Evolutionary conservation across 2,797 vertebrate species (phyloP).

Genomic region (Oreortyx pictus): DNA sequence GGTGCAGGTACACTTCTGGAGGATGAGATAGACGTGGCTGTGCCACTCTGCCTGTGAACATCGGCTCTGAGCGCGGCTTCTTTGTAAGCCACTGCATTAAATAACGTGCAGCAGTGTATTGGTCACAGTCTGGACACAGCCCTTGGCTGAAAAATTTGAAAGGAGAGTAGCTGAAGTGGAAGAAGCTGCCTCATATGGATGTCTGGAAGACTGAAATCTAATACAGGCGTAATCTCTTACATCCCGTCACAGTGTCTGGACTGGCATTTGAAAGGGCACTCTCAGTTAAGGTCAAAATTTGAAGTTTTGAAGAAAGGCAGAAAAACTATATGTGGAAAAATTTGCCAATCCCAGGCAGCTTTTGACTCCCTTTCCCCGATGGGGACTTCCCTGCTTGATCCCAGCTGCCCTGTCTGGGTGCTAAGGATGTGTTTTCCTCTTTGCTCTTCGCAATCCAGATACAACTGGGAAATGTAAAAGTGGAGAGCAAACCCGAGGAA

Average conservation of each 20-base stretch:
- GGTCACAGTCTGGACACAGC: slow-evolving; percentile 46
- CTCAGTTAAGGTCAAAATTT: not conserved
- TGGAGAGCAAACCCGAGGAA: not conserved
- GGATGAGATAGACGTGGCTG: not conserved
- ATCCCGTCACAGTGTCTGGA: not conserved
- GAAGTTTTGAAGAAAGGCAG: not conserved
- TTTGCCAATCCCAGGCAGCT: not conserved
- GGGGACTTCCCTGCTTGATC: not conserved
- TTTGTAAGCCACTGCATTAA: not conserved
- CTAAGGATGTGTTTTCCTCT: not conserved
- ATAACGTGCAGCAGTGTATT: not conserved
- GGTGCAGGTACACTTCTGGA: not conserved
- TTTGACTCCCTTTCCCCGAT: not conserved
- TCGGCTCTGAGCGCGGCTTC: not conserved
- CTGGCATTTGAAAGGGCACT: not conserved
- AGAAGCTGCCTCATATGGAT: not conserved
- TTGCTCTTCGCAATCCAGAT: not conserved
- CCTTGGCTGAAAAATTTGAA: not conserved
- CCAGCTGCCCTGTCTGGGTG: not conserved
- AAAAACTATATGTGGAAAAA: not conserved
- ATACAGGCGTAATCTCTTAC: slow-evolving; percentile 16
- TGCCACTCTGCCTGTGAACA: not conserved
- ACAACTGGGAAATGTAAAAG: not conserved
- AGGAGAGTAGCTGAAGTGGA: slow-evolving; percentile 13
- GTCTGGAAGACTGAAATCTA: slow-evolving; percentile 39